These are phyloP conservation scores for Phymatocera aterrima DNA, from an alignment of 2,888 invertebrate species.

Conservation along the genomic window DNA sequence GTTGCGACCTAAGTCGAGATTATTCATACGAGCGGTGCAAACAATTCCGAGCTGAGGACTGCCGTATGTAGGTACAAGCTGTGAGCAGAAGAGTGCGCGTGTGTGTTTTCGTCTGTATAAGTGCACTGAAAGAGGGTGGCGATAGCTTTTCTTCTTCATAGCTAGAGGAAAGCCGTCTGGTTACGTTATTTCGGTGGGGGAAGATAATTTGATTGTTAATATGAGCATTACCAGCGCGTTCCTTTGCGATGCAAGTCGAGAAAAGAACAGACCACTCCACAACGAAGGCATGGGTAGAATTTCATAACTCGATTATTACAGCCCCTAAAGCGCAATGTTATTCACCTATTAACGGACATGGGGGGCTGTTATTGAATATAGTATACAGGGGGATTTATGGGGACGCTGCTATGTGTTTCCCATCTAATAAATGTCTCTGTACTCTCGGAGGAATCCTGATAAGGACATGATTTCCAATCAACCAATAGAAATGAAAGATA, in stretches of 20 bases:
- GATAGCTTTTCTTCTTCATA: not conserved
- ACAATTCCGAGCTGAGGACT: not conserved
- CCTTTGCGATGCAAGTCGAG: conserved; percentile 23
- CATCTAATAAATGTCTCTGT: not conserved
- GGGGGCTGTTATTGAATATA: conserved; percentile 18
- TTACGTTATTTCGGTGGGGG: conserved; percentile 27
- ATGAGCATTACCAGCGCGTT: conserved; percentile 34
- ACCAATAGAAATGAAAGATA: not conserved
- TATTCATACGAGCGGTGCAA: conserved; percentile 34
- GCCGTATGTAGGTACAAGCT: not conserved
- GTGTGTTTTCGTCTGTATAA: not conserved
- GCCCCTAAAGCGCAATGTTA: conserved; percentile 40
- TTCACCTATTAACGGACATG: conserved; percentile 18
- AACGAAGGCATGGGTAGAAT: conserved; percentile 38
- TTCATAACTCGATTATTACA: conserved; percentile 42
- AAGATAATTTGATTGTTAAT: conserved; percentile 43
- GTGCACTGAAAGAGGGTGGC: not conserved
- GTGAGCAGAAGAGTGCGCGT: not conserved
- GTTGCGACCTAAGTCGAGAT: conserved; percentile 31
- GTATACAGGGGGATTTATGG: not conserved
- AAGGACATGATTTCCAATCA: not conserved
- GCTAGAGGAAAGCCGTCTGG: conserved; percentile 11
- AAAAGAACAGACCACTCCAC: conserved; percentile 33
- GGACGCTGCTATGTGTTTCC: not conserved
- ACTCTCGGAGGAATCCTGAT: not conserved